Evolutionary conservation across 2,888 invertebrate species (phyloP), one percentile per base, ranked within the genome.

Genomic region (Seladonia tumulorum): DNA sequence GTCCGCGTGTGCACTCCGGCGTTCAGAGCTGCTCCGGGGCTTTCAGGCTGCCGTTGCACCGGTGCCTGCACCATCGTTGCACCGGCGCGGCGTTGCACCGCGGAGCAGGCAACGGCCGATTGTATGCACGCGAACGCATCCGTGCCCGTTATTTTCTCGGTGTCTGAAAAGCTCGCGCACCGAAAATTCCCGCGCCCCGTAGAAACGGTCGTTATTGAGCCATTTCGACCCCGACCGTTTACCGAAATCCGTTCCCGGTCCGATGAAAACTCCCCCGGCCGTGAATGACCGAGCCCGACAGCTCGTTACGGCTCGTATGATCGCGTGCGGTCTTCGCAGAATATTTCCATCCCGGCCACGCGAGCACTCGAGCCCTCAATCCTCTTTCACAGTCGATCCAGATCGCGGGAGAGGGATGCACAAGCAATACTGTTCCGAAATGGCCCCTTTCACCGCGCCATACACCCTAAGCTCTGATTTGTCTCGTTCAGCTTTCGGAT

Each of bases 71-170:
- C 57, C 39, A 49, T 22, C n/a, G 57, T 57, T 73, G 71, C 76
- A 60, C 25, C 25, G 5, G 10, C 57, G n/a, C 57, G 4, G 4
- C 25, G 25, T 14, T 25, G 60, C 57, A n/a, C n/a, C 57, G n/a
- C 8, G 7, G 39, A 35, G 66, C 35, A 35, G 66, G 4, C 18
- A 22, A 8, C 8, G 8, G 49, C 29, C 47, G 73, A 87, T 89
- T 85, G 82, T 82, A 82, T 75, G 83, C 84, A 76, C 63, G 73
- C 53, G 78, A 80, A 76, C 81, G 76, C 79, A 72, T 77, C 86
- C 74, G 88, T 57, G 81, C 81, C 81, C 83, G 81, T 85, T 88
- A 88, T 90, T 90, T 85, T 79, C 81, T 79, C 77, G 68, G 72
- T n/a, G n/a, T 76, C 66, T 35, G 76, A 76, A 89, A 85, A 90